Evolutionary conservation across 2,888 invertebrate species (phyloP), one percentile per base, ranked within the genome.

Genomic region (Polydrusus tereticollis): DNA sequence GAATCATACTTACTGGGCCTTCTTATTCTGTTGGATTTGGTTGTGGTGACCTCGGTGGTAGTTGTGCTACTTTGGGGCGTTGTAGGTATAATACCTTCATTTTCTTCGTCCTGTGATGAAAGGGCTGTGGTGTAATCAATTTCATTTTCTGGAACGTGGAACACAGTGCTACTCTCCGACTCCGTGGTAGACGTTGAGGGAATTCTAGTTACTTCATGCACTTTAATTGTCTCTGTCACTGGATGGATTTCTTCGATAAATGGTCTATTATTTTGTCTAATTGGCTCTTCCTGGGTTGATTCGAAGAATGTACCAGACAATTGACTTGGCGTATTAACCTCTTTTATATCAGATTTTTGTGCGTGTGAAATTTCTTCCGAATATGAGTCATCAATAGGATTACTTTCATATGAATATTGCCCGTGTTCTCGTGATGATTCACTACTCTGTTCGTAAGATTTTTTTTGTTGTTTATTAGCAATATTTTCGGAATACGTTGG

Each of bases 1-100:
- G 85, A 78, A 67, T 89, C 86, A 74, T 87, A 89, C 82, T 89
- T 91, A 77, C 86, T 88, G 70, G 80, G 87, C 73, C 87, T 88
- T 71, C 80, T 74, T 69, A 78, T 77, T 78, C 83, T 75, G 66
- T 79, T 75, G 5, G 81, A 75, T 72, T 75, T 82, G n/a, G 77
- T 77, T 14, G 79, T 80, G 14, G 82, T 79, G 52, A 80, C 63
- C 21, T 72, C 72, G 8, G 82, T 81, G 29, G 84, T 80, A 6
- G 85, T 83, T 72, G 87, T 86, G 6, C 81, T 77, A 47, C 85
- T 84, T 38, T 81, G 78, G 16, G 79, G 77, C 4, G 81, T 79
- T 5, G 81, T 78, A 21, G 78, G 57, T 20, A 52, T 47, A 23
- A 72, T 50, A 3, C 78, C 78, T 64, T 77, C 77, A 7, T 60